Evolutionary conservation across 1,140 invertebrate genomes (phyloP), one percentile per base, ranked within the genome.

Genomic region (Mylabris phalerata): DNA sequence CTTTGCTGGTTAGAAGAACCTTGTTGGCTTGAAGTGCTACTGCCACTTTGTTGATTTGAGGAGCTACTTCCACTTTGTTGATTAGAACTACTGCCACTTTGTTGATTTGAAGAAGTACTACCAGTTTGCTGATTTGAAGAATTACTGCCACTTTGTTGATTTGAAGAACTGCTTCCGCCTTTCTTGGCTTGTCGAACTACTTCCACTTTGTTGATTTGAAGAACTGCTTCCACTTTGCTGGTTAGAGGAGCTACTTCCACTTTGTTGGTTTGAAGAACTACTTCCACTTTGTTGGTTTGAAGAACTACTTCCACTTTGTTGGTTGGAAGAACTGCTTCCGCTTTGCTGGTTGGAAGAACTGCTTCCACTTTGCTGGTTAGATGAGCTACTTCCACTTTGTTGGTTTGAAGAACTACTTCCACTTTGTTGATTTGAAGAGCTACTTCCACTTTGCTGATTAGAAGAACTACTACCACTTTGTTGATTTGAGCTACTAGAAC

Each of bases 141-240:
- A n/a, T n/a, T n/a, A n/a, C n/a, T n/a, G n/a, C 47, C 47, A 2
- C 32, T 32, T 49, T 51, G 54, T 55, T 67, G 57, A 43, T 65
- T 65, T 46, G 49, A 24, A 7, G 32, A 5, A 32, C 32, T 62
- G 27, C 4, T 32, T 4, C 27, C 27, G 7, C 27, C 1, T 3
- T 4, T 48, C 26, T 4, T 48, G 46, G 0, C 2, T 27, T 9
- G 48, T 52, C 5, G 13, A 3, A 39, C 48, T 50, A 38, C 48
- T 26, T 0, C 47, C 24, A 48, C 47, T 32, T 48, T 48, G 47
- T 48, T 48, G 47, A 26, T 43, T 25, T n/a, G 7, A 9, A n/a
- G 32, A 5, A 32, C 32, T 32, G 7, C 32, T 55, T 46, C 44
- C 45, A 32, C 32, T 32, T 57, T 64, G 60, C 32, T 65, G 60